These are phyloP conservation scores for Brachyptera putata DNA, from an alignment of 2,888 invertebrate genomes.

Conservation along the genomic window DNA sequence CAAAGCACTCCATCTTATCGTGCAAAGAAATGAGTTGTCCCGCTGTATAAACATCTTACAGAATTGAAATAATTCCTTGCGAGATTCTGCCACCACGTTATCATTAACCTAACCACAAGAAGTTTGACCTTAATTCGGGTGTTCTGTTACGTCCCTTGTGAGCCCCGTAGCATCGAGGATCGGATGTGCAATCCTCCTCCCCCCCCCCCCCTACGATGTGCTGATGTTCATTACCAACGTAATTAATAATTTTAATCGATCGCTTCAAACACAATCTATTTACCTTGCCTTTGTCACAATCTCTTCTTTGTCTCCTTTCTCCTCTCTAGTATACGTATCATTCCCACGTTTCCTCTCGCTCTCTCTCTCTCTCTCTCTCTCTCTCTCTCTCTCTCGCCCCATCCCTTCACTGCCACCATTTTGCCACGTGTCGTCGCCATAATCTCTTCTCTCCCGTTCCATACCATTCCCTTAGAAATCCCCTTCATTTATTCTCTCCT, in stretches of 20 bases:
- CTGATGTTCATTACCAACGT: not conserved
- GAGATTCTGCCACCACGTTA: too few relatives aligned
- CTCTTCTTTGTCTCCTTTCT: not conserved
- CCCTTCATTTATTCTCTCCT: not conserved
- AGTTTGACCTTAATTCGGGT: not conserved
- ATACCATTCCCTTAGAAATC: too few relatives aligned
- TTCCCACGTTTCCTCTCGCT: not conserved
- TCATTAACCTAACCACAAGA: not conserved
- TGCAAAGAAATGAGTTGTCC: too few relatives aligned
- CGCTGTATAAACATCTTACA: too few relatives aligned
- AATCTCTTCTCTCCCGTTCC: not conserved
- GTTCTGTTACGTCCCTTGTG: not conserved
- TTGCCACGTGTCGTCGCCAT: slow-evolving; percentile 4
- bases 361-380: not conserved
- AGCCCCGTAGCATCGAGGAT: not conserved
- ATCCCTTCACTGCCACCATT: slow-evolving; percentile 14
- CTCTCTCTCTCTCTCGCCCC: not conserved
- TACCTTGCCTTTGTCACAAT: slow-evolving; percentile 9
- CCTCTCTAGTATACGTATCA: not conserved
- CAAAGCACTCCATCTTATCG: too few relatives aligned
- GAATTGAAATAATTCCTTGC: too few relatives aligned
- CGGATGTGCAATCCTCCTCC: too few relatives aligned
- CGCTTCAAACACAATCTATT: not conserved
- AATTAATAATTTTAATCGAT: slow-evolving; percentile 4
- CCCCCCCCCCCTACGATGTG: too few relatives aligned